Conservation (phyloP, 2,797 vertebrate genomes). For the Coregonus sp. region DNA sequence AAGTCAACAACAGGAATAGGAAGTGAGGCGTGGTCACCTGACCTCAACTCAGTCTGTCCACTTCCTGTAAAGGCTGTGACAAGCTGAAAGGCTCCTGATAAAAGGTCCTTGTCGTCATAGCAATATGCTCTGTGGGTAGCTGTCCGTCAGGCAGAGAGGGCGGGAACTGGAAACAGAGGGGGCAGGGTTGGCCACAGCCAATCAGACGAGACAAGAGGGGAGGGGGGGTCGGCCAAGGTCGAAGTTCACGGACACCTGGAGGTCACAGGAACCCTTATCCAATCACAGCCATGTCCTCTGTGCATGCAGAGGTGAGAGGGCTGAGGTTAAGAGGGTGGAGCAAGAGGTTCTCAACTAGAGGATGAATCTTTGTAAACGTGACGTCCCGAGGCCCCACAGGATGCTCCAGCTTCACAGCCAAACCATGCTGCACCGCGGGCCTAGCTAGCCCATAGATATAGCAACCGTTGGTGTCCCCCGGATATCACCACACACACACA, state of each 20-base stretch:
- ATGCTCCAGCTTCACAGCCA: no score
- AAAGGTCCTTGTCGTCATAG: conserved; percentile 52
- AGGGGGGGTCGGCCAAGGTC: conserved; percentile 27
- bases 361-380: conserved; percentile 72
- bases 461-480: conserved; percentile 35
- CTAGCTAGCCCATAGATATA: conserved; percentile 19
- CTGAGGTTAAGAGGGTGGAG: not conserved
- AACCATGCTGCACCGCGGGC: conserved; percentile 20
- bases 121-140: conserved; percentile 46
- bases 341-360: conserved; percentile 5
- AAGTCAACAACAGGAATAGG: conserved; percentile 72
- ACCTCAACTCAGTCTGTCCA: conserved; percentile 34
- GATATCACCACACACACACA: conserved; percentile 25
- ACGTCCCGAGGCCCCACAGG: conserved; percentile 26
- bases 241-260: conserved; percentile 41
- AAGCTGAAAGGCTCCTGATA: conserved; percentile 57
- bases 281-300: not conserved
- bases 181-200: conserved; percentile 57
- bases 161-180: conserved; percentile 44
- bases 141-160: conserved; percentile 57
- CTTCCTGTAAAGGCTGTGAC: conserved; percentile 59
- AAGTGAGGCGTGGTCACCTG: conserved; percentile 46
- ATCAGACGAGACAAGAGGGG: conserved; percentile 45
- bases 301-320: conserved; percentile 24
- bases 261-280: conserved; percentile 42